These are phyloP conservation scores for Bucorvus abyssinicus DNA, from an alignment of 2,797 vertebrate species.

Conservation along the genomic window DNA sequence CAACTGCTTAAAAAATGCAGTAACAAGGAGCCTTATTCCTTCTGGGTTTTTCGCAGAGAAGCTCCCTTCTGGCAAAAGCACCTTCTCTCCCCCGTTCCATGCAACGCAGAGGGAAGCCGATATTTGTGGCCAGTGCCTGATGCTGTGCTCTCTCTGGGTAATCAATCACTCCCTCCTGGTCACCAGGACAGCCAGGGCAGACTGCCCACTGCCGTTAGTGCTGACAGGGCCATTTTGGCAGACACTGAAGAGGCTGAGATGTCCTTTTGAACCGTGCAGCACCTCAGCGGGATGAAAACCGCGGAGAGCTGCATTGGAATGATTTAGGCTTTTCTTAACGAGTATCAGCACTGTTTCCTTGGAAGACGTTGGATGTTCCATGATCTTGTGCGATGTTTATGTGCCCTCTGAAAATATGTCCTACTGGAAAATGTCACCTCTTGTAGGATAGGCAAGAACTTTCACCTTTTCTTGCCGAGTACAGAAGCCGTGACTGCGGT, in stretches of 20 bases:
- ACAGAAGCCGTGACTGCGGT: neutral
- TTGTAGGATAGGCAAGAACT: neutral
- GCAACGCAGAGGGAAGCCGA: rapidly evolving
- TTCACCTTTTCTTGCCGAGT: neutral
- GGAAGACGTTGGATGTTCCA: rapidly evolving
- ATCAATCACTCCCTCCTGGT: slow-evolving; percentile 1
- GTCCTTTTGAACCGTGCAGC: neutral
- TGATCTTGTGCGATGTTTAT: neutral
- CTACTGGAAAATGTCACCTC: neutral
- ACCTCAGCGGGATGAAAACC: neutral
- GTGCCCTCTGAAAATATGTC: neutral
- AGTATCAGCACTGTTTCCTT: neutral
- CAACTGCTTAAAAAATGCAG: neutral
- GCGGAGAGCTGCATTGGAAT: neutral
- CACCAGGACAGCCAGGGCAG: neutral
- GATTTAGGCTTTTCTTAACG: neutral
- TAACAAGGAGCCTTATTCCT: neutral
- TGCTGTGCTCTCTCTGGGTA: neutral
- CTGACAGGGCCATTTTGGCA: slow-evolving; percentile 1
- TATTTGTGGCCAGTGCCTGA: neutral
- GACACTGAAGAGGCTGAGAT: neutral
- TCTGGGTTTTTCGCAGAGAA: neutral
- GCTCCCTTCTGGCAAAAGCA: neutral
- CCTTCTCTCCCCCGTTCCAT: neutral
- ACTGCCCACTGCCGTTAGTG: neutral